phyloP scores from a whole-genome alignment of 2,888 invertebrate genomes.

The Schizaphis graminum region DNA sequence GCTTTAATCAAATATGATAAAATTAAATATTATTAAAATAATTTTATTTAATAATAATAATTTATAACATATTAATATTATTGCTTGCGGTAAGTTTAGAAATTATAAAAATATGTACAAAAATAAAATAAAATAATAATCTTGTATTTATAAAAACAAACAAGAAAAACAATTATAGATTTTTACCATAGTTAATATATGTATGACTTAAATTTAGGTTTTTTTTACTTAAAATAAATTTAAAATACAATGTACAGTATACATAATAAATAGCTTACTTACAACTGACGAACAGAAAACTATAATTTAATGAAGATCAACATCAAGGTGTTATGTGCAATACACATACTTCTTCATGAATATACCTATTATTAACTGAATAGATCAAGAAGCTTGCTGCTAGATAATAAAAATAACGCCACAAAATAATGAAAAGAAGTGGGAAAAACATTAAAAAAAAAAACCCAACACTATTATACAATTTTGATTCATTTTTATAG shows the following conservation, averaged over 20 bases:
- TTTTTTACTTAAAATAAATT: background rate
- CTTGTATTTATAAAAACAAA: background rate
- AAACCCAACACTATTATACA: background rate
- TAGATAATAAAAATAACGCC: background rate
- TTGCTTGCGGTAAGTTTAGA: background rate
- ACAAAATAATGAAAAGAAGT: constrained; percentile 13
- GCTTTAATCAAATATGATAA: background rate
- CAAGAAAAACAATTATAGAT: background rate
- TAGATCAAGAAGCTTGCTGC: background rate
- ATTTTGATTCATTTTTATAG: background rate
- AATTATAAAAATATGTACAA: background rate
- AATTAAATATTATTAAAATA: too few relatives aligned
- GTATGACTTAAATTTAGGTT: background rate
- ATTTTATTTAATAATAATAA: too few relatives aligned
- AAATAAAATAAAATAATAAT: background rate
- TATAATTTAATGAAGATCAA: background rate
- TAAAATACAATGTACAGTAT: background rate
- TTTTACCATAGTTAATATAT: background rate
- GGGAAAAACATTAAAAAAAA: background rate
- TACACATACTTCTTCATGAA: constrained; percentile 8
- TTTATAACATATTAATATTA: too few relatives aligned
- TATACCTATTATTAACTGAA: background rate
- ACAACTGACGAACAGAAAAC: background rate
- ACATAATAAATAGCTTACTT: background rate
- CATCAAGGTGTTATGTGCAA: background rate